Percentiles rank a stretch among this genome's conserved stretches.
Evolutionary conservation across 2,113 vertebrate genomes (phyloP).

Genomic region (Psittacula cyanocephala): DNA sequence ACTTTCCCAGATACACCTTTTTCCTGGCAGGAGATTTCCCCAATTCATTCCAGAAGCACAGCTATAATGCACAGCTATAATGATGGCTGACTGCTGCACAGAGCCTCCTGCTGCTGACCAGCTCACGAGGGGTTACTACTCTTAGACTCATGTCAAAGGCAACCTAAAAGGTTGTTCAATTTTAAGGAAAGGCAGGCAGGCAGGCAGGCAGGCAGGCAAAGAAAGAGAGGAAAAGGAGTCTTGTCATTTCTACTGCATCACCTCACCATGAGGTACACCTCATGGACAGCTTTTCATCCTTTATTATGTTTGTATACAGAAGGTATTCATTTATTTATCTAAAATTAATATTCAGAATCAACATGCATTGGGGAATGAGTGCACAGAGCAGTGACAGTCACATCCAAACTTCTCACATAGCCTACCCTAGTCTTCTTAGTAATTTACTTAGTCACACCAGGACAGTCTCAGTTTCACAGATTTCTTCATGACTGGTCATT

Average conservation of each 20-base stretch:
- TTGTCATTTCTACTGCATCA: not conserved
- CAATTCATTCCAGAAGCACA: not conserved
- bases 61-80: conserved; percentile 40
- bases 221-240: too few species aligned
- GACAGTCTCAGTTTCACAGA: not conserved
- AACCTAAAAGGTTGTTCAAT: not conserved
- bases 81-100: not conserved
- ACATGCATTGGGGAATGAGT: not conserved
- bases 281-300: not conserved
- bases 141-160: not conserved
- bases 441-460: not conserved
- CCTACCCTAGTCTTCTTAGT: not conserved
- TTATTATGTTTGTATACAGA: not conserved
- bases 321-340: not conserved
- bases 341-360: conserved; percentile 4
- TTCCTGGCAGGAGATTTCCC: conserved; percentile 22
- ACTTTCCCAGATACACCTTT: not conserved
- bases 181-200: not conserved
- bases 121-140: not conserved
- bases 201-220: too few species aligned
- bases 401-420: not conserved
- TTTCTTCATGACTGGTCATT: not conserved
- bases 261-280: not conserved
- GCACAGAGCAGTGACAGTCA: not conserved
- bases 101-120: not conserved